Conservation (phyloP, 2,888 invertebrate species). For the Doris montereyensis region DNA sequence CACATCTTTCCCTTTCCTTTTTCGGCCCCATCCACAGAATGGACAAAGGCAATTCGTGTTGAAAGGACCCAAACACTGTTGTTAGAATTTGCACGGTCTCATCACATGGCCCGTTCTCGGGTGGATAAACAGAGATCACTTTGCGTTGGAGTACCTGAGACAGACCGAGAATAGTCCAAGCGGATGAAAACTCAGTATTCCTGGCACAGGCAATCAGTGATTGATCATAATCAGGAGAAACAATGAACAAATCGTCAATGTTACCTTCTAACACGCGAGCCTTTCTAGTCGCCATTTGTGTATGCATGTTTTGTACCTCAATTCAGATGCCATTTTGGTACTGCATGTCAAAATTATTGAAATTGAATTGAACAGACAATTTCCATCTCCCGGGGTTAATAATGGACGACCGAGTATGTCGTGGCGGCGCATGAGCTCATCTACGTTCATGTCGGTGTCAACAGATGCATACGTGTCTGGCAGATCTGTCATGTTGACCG, state of each 20-base stretch:
- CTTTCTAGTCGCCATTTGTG: background rate
- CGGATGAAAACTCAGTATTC: background rate
- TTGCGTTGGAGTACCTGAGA: background rate
- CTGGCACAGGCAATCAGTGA: background rate
- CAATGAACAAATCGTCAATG: background rate
- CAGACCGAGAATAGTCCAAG: background rate
- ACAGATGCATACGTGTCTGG: background rate
- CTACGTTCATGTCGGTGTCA: background rate
- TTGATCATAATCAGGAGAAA: background rate
- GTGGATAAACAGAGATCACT: no score
- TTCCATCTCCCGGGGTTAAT: background rate
- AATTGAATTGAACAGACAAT: background rate
- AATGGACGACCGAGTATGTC: background rate
- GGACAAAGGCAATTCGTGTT: background rate
- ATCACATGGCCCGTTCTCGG: no score
- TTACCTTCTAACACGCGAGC: background rate
- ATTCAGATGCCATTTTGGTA: background rate
- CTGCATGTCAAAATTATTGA: background rate
- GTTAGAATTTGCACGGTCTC: background rate
- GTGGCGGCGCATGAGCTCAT: background rate
- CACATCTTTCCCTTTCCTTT: background rate
- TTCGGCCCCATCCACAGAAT: background rate
- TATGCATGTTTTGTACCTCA: background rate
- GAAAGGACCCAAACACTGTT: background rate
- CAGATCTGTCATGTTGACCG: background rate